phyloP scores from a whole-genome alignment of 2,888 invertebrate species.

The Neria commutata region DNA sequence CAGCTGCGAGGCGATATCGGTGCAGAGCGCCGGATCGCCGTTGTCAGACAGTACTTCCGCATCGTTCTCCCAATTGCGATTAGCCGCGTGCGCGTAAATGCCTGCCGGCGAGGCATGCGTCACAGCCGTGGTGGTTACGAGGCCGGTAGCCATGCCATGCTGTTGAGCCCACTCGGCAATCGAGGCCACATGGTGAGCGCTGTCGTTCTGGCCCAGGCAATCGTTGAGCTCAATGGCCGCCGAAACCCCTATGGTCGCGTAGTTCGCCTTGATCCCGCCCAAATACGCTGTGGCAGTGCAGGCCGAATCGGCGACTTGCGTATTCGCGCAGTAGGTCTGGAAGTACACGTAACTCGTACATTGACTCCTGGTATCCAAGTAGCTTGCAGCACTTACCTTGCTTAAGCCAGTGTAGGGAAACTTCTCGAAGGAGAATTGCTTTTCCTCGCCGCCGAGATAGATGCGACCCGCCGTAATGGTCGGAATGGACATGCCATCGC shows the following conservation, averaged over 20 bases:
- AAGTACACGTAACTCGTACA: no score
- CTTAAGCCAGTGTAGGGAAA: slow-evolving; percentile 78
- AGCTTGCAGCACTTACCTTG: slow-evolving; percentile 68
- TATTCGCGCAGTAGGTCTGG: slow-evolving; percentile 79
- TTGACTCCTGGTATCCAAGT: no score
- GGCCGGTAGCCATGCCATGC: slow-evolving; percentile 69
- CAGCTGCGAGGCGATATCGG: slow-evolving; percentile 77
- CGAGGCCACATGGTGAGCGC: slow-evolving; percentile 69
- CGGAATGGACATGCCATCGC: slow-evolving; percentile 87
- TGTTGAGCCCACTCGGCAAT: slow-evolving; percentile 75
- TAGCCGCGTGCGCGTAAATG: slow-evolving; percentile 74
- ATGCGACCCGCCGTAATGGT: slow-evolving; percentile 81
- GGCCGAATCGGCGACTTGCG: slow-evolving; percentile 84
- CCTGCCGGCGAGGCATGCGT: slow-evolving; percentile 83
- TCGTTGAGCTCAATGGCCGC: slow-evolving; percentile 70
- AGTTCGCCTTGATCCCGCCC: slow-evolving; percentile 79
- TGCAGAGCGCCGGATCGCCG: slow-evolving; percentile 65
- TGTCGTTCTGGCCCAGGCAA: slow-evolving; percentile 68
- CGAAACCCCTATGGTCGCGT: slow-evolving; percentile 76
- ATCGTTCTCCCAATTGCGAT: slow-evolving; percentile 77
- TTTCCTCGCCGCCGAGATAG: slow-evolving; percentile 80
- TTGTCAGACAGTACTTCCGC: slow-evolving; percentile 64
- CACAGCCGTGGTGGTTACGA: slow-evolving; percentile 79
- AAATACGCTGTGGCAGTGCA: slow-evolving; percentile 84
- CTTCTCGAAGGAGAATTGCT: slow-evolving; percentile 74